Base-by-base conservation (phyloP, 1,140 invertebrate genomes). In the Penaeus chinensis region DNA sequence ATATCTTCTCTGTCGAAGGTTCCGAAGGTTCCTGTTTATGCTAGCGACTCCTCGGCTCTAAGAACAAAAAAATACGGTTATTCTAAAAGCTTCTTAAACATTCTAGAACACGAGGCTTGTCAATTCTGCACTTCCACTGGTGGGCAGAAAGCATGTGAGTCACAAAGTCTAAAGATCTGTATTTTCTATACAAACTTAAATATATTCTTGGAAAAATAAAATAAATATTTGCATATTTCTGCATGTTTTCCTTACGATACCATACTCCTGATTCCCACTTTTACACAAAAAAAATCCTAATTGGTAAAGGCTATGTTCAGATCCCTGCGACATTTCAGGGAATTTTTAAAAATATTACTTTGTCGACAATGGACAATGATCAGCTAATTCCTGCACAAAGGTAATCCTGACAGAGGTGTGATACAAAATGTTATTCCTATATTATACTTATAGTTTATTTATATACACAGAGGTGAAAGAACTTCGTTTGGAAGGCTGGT, bases 101-200 rank as follows among this genome's bases (percentile, higher is more conserved):
- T 71, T 83, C 82, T 83, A 71, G 82, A 83, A 71, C n/a, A 69
- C 82, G 82, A 83, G 69, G 82, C 82, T 71, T 18, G 13, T 84
- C 24, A 32, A 54, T 32, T 84, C 83, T 84, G 83, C 60, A 76
- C 74, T 74, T 84, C 71, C 71, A 77, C 62, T 54, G 54, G 54
- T 54, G 60, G 37, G 61, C 61, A 79, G 61, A 61, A 66, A 63
- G 61, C 84, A 78, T 60, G 66, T 62, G 84, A 79, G 83, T 85
- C 84, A 85, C 84, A 85, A 85, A 85, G 79, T 85, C 84, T 85
- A 78, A 66, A 79, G 76, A 79, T 85, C 84, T 85, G 84, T 85
- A 85, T 85, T 85, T 85, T 85, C 84, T 85, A 85, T 85, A 85
- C 84, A 85, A 85, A 85, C 84, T 85, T 85, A 85, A 85, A 85